Conservation (phyloP, 2,888 invertebrate genomes). For the Nephrotoma flavescens region DNA sequence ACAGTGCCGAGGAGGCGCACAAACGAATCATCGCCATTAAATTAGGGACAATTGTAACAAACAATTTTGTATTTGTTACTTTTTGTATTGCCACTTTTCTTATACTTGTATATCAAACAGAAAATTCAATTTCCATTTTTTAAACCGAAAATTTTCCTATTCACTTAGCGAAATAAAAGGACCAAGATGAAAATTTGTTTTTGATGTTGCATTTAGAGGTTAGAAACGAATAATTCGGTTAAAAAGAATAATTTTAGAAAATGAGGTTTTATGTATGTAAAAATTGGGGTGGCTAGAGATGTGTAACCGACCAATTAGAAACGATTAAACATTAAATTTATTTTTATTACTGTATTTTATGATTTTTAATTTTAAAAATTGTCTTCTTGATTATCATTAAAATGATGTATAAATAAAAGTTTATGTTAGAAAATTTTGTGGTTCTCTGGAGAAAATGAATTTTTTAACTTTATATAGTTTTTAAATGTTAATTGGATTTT, state of each 20-base stretch:
- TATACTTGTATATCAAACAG: background rate
- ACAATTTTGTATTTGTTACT: background rate
- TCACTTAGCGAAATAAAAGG: background rate
- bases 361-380: background rate
- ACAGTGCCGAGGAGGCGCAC: background rate
- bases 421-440: background rate
- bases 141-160: background rate
- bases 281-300: background rate
- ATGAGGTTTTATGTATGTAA: background rate
- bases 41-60: background rate
- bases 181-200: background rate
- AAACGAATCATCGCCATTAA: background rate
- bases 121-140: background rate
- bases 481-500: background rate
- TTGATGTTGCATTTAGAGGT: background rate
- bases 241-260: no score
- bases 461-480: background rate
- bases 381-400: background rate
- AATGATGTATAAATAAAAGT: background rate
- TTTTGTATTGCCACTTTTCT: background rate
- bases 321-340: background rate
- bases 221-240: background rate
- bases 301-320: background rate
- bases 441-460: background rate
- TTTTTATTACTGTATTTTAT: background rate